phyloP scores from a whole-genome alignment of 2,797 vertebrate species.

The Gallinago solitaria region DNA sequence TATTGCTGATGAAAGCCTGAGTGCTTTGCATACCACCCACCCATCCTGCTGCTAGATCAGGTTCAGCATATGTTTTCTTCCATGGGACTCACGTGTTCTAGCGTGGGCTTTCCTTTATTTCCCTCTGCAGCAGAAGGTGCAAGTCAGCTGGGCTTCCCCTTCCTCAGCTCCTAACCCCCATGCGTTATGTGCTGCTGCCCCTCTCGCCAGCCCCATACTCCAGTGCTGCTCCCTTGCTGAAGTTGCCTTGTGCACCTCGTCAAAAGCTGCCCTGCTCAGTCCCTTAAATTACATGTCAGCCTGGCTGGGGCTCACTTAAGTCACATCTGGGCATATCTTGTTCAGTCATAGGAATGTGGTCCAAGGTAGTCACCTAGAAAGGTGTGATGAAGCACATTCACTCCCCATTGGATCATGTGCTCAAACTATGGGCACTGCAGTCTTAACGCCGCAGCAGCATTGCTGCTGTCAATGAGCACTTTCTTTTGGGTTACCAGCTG shows the following conservation, averaged over 20 bases:
- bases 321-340: background rate
- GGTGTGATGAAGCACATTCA: background rate
- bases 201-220: background rate
- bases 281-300: background rate
- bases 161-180: background rate
- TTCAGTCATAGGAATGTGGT: background rate
- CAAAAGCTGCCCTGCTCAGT: background rate
- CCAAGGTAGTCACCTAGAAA: background rate
- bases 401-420: background rate
- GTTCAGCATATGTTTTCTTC: background rate
- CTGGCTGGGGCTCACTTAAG: background rate
- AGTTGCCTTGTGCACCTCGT: background rate
- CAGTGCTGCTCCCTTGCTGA: background rate
- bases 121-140: background rate
- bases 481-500: background rate
- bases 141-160: background rate
- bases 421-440: background rate
- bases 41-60: background rate
- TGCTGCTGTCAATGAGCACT: fast-evolving
- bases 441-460: background rate
- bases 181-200: background rate
- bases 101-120: background rate
- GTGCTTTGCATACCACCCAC: conserved; percentile 8
- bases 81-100: background rate
- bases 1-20: background rate